phyloP scores from a whole-genome alignment of 2,888 invertebrate genomes.

The Campopleginae sp. region DNA sequence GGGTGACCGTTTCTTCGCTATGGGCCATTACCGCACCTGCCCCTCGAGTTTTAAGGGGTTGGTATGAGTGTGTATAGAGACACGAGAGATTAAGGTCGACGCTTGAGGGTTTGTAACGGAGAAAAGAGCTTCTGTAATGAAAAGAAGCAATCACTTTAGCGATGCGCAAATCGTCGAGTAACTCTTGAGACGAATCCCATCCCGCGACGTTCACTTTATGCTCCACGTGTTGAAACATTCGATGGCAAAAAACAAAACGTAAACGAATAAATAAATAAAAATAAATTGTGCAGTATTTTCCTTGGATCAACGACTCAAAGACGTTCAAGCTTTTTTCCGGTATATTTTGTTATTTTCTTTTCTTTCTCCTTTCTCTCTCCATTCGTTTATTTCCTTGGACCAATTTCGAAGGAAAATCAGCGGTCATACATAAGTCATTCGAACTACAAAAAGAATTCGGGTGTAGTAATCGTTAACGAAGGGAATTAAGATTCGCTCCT shows the following conservation, averaged over 20 bases:
- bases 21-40: slow-evolving; percentile 83
- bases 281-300: neutral
- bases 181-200: slow-evolving; percentile 52
- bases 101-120: slow-evolving; percentile 47
- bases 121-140: slow-evolving; percentile 77
- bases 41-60: slow-evolving; percentile 74
- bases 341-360: slow-evolving; percentile 9
- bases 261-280: no score
- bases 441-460: slow-evolving; percentile 24
- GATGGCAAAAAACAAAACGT: neutral
- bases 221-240: slow-evolving; percentile 11
- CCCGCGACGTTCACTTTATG: slow-evolving; percentile 39
- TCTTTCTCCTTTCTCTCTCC: neutral
- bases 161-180: slow-evolving; percentile 63
- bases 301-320: neutral
- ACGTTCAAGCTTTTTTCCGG: slow-evolving; percentile 14
- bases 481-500: slow-evolving; percentile 19
- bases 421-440: slow-evolving; percentile 10
- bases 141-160: slow-evolving; percentile 83
- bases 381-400: slow-evolving; percentile 20
- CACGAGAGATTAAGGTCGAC: neutral
- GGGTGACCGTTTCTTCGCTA: slow-evolving; percentile 70
- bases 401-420: slow-evolving; percentile 17
- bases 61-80: slow-evolving; percentile 14
- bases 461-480: slow-evolving; percentile 10